Conservation (phyloP, 2,888 invertebrate species). For the Metallyticus violacea region DNA sequence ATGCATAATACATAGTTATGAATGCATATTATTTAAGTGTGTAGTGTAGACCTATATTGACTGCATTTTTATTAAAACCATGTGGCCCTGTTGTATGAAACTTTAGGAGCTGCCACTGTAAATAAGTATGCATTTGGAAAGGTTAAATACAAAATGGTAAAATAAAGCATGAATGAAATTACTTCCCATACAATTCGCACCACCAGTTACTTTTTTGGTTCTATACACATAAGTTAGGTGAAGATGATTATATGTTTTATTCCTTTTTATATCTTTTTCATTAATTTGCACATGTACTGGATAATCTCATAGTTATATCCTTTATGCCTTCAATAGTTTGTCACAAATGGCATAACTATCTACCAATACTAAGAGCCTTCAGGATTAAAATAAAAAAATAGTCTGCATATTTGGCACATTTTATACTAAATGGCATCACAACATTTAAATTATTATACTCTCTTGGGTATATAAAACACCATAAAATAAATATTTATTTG, state of each 20-base stretch:
- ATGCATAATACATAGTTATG: too few relatives aligned
- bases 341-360: background rate
- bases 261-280: too few relatives aligned
- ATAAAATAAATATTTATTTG: background rate
- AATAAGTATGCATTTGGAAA: too few relatives aligned
- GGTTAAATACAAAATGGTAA: background rate
- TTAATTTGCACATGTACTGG: background rate
- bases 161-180: background rate
- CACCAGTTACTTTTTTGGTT: background rate
- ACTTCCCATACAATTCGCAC: background rate
- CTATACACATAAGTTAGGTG: background rate
- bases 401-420: background rate
- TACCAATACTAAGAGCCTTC: background rate
- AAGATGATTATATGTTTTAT: background rate
- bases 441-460: background rate
- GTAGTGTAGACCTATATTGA: too few relatives aligned
- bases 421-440: background rate
- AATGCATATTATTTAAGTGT: too few relatives aligned
- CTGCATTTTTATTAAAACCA: too few relatives aligned
- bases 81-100: too few relatives aligned
- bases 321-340: background rate
- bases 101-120: too few relatives aligned
- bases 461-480: background rate
- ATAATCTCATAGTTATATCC: background rate
- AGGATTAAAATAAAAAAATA: background rate